Base-by-base conservation (phyloP, 2,797 vertebrate species). In the Lepus townsendii region DNA sequence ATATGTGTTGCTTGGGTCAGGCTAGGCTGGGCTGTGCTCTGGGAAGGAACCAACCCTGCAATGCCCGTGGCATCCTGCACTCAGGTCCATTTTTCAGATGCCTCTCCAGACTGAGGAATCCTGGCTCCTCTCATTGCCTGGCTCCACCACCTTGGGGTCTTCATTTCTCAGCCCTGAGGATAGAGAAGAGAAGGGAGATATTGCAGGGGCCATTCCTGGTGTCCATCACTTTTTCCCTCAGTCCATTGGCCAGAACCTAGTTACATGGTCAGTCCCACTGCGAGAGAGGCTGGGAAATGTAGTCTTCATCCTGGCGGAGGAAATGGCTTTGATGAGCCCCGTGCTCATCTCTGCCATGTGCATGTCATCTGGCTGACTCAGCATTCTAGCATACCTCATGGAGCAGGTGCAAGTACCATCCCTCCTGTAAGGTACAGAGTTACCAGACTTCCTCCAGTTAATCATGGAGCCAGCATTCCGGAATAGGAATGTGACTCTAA, bases 1-100 rank as follows among this genome's bases (percentile, higher is more conserved):
- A 30, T 63, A 22, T 5, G 1, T 14, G 8, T 50, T 62, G 20
- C 52, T 12, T 50, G 10, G 52, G 60, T 77, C 78, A 93, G 72
- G 60, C 22, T 17, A 27, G 42, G n/a, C 16, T 30, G 38, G 63
- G 24, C 65, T 30, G 57, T 14, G 22, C 17, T 16, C 13, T 26
- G 14, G 52, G 76, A 26, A 77, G 54, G 72, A n/a, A 24, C 27
- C 20, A 72, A 72, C 14, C 19, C 73, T 68, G 17, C 11, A 7
- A 3, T 26, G 30, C 35, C 2, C 4, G 9, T 22, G 77, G 20
- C n/a, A 66, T 57, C 20, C n/a, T 26, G 9, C 0, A 10, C 57
- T 19, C 0, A 1, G 20, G 1, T 76, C 57, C 27, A 50, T 27
- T 57, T 60, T 47, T 77, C 32, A 26, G 9, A 42, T 42, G 42